Base-by-base conservation (phyloP, 2,888 invertebrate genomes). In the Brachylomia viminalis region DNA sequence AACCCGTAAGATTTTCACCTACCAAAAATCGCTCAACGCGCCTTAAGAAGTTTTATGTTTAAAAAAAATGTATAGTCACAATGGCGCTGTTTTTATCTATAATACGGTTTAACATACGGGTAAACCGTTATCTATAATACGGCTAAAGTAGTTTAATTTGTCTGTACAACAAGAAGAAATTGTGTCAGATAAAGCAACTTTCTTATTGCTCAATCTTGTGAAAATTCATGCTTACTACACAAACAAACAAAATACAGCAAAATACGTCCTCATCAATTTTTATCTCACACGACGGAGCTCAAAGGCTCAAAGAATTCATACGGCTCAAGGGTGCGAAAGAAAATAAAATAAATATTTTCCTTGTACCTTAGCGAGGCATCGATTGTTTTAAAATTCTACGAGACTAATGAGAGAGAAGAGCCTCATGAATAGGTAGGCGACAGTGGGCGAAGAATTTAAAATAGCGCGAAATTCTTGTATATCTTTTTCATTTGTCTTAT, bases 331-430 rank as follows among this genome's bases (percentile, higher is more conserved):
- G 17, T n/a, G 10, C 17, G 13, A 42, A 78, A 65, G 56, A 79
- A 82, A 82, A 78, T 78, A 70, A 52, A 74, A 45, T 6, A 58
- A 72, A 79, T 49, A 64, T 77, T 83, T 58, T 64, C 42, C 33
- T 59, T 49, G 20, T 67, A 56, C 38, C 27, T 65, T 77, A 38
- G 30, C 7, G n/a, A 49, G 49, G 30, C 49, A 72, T 80, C 72
- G 74, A 87, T 86, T 82, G 80, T 84, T 80, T 78, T 71, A 78
- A 85, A 80, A 70, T 79, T 75, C 64, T 66, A n/a, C 59, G 61
- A 54, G 62, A 70, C 82, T 83, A 86, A 85, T 87, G 84, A 80
- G 70, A 72, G 54, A 75, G 78, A 80, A 81, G 80, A 75, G 69
- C 77, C 72, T 79, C 72, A 72, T 82, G 71, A 86, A 87, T 76